These are phyloP conservation scores for Tetramorium simillimum DNA, from an alignment of 1,140 invertebrate species.

Conservation along the genomic window DNA sequence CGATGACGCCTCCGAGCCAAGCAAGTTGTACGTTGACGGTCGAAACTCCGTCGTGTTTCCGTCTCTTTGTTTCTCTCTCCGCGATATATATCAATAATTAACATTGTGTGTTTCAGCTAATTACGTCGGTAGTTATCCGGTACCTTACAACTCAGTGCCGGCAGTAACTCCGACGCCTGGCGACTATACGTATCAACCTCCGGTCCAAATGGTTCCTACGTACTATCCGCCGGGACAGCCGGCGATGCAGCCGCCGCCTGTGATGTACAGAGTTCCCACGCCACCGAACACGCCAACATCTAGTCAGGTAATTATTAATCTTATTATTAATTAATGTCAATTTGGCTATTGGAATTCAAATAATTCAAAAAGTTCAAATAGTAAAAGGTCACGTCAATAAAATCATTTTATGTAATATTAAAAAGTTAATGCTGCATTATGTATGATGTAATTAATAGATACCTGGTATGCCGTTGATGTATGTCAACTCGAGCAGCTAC, in stretches of 20 bases:
- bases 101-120: constrained; percentile 74
- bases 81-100: background rate
- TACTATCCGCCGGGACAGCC: constrained; percentile 81
- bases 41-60: background rate
- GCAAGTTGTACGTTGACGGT: constrained; percentile 73
- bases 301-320: constrained; percentile 76
- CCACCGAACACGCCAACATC: constrained; percentile 83
- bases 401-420: background rate
- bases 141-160: constrained; percentile 82
- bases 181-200: constrained; percentile 81
- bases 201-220: constrained; percentile 81
- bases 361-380: background rate
- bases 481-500: constrained; percentile 82
- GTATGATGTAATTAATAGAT: constrained; percentile 72
- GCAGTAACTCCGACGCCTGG: constrained; percentile 76
- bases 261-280: constrained; percentile 83
- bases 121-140: constrained; percentile 81
- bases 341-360: background rate
- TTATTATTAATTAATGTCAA: background rate
- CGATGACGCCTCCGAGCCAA: constrained; percentile 82
- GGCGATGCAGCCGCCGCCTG: constrained; percentile 80
- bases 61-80: background rate
- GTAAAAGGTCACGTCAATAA: background rate
- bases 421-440: background rate
- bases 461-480: constrained; percentile 83